Percentiles rank a stretch among this genome's conserved stretches.
phyloP scores from a whole-genome alignment of 2,888 invertebrate species.

The Brenthis daphne region DNA sequence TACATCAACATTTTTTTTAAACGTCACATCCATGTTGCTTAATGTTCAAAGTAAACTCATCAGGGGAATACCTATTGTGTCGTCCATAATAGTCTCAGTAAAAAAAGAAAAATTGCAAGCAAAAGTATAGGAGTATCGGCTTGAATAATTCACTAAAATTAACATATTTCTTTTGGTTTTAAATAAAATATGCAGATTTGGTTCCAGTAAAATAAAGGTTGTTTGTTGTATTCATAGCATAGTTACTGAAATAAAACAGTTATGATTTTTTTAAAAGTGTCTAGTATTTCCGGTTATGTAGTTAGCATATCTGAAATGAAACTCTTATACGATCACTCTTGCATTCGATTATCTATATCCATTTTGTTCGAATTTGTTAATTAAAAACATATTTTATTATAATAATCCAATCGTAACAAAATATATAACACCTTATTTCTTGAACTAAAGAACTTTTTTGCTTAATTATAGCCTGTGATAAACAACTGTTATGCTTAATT shows the following conservation, averaged over 20 bases:
- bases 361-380: no score
- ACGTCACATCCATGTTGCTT: neutral
- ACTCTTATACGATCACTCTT: no score
- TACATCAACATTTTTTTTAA: neutral
- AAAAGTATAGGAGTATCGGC: slow-evolving; percentile 41
- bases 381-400: no score
- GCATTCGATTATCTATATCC: no score
- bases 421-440: no score
- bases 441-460: no score
- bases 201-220: slow-evolving; percentile 3
- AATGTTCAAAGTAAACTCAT: slow-evolving; percentile 7
- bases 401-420: no score
- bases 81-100: slow-evolving; percentile 56
- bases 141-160: slow-evolving; percentile 31
- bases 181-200: slow-evolving; percentile 25
- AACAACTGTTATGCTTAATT: no score
- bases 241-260: neutral
- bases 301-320: no score
- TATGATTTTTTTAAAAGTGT: neutral
- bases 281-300: neutral
- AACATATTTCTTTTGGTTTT: slow-evolving; percentile 24
- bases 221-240: neutral
- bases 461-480: no score
- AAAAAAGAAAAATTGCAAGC: slow-evolving; percentile 51
- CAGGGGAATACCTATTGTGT: slow-evolving; percentile 68